These are phyloP conservation scores for Hexactinellida sp. DNA, from an alignment of 37 sponge, comb jelly and placozoan species.

Conservation along the genomic window DNA sequence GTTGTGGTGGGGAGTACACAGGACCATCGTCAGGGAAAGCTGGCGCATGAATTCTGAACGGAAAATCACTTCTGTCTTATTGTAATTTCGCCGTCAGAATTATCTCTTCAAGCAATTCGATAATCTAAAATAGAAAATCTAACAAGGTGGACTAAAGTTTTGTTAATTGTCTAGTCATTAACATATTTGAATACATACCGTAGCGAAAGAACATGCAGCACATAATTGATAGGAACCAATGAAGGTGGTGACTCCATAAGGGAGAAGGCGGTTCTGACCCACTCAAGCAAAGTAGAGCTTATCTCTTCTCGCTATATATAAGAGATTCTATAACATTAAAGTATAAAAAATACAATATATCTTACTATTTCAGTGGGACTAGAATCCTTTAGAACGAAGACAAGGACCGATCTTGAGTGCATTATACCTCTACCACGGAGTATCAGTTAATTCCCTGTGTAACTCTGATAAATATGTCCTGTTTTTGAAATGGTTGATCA, in stretches of 20 bases:
- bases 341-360: neutral
- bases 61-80: neutral
- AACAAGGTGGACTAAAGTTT: neutral
- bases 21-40: neutral
- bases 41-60: neutral
- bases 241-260: neutral
- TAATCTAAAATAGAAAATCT: neutral
- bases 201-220: neutral
- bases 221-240: neutral
- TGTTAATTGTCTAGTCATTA: neutral
- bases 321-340: neutral
- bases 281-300: neutral
- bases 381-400: neutral
- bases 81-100: neutral
- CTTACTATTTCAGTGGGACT: neutral
- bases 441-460: neutral
- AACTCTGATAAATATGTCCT: neutral
- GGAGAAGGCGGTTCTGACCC: neutral
- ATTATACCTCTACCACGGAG: neutral
- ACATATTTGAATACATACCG: neutral
- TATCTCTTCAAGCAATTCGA: neutral
- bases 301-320: neutral
- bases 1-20: neutral
- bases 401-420: neutral
- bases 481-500: neutral